Evolutionary conservation across 2,113 vertebrate genomes (phyloP).

Genomic region (Cephalopterus ornatus): DNA sequence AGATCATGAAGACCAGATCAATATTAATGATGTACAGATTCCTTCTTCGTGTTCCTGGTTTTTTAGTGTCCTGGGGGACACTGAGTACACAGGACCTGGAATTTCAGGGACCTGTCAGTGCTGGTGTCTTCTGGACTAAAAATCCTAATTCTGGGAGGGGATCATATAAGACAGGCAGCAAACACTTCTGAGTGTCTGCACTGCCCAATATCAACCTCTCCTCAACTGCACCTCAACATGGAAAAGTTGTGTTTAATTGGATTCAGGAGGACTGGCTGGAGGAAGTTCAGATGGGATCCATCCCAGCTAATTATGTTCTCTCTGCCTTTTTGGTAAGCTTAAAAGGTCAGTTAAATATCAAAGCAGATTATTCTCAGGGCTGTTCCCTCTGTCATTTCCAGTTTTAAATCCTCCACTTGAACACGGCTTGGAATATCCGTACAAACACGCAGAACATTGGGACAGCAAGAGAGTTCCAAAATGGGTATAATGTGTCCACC

Average conservation of each 20-base stretch:
- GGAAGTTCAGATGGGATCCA: slow-evolving; percentile 47
- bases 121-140: not conserved
- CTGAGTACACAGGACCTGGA: not conserved
- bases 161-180: not conserved
- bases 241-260: slow-evolving; percentile 50
- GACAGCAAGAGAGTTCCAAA: not conserved
- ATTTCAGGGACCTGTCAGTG: not conserved
- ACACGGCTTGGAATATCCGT: not conserved
- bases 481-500: accelerated
- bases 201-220: not conserved
- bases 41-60: not conserved
- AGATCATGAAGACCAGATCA: not conserved
- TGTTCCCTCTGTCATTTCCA: not conserved
- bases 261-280: slow-evolving; percentile 45
- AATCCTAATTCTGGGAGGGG: not conserved
- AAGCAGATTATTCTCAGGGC: slow-evolving; percentile 16
- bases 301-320: slow-evolving; percentile 1
- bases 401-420: not conserved
- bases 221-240: not conserved
- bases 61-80: not conserved
- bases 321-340: slow-evolving; percentile 39
- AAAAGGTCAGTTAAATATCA: slow-evolving; percentile 59
- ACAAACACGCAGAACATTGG: not conserved
- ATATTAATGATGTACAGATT: not conserved
- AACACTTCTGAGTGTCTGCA: not conserved